These are phyloP conservation scores for Tachina fera DNA, from an alignment of 2,888 invertebrate genomes.

Conservation along the genomic window DNA sequence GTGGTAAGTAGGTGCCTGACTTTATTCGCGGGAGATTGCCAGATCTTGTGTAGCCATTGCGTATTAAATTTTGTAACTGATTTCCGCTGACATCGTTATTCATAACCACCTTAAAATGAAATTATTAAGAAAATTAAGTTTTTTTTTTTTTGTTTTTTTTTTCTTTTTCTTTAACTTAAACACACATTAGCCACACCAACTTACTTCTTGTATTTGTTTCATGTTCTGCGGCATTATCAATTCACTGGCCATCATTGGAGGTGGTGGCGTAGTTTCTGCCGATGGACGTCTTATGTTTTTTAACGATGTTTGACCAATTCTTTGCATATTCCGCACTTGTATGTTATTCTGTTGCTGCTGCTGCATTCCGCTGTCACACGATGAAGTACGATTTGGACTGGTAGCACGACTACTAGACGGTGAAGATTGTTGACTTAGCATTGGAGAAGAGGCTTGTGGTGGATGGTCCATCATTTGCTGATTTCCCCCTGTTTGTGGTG, in stretches of 20 bases:
- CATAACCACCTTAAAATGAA: constrained; percentile 76
- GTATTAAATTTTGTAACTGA: constrained; percentile 80
- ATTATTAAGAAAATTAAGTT: background rate
- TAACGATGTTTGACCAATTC: constrained; percentile 76
- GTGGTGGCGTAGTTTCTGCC: constrained; percentile 82
- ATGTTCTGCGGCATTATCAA: constrained; percentile 77
- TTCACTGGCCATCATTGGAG: constrained; percentile 75
- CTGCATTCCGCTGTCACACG: constrained; percentile 72
- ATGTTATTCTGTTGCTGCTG: constrained; percentile 75
- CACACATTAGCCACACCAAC: constrained; percentile 63
- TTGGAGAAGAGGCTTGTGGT: constrained; percentile 86
- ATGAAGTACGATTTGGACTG: constrained; percentile 85
- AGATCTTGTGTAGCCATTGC: constrained; percentile 81
- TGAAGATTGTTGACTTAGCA: constrained; percentile 89
- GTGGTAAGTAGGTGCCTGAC: constrained; percentile 79
- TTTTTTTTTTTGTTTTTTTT: background rate
- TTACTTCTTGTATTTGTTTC: constrained; percentile 81
- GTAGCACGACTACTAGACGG: constrained; percentile 90
- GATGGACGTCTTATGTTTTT: constrained; percentile 81
- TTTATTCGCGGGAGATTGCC: constrained; percentile 80
- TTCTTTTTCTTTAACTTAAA: background rate
- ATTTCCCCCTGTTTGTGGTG: constrained; percentile 51
- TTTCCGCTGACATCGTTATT: constrained; percentile 79
- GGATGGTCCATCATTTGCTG: constrained; percentile 80
- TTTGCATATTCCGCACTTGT: constrained; percentile 78